A percentile compares a stretch with the other conserved stretches of the same genome.
These are phyloP conservation scores for Sepioteuthis lessoniana DNA, from an alignment of 2,888 invertebrate species.

Conservation along the genomic window DNA sequence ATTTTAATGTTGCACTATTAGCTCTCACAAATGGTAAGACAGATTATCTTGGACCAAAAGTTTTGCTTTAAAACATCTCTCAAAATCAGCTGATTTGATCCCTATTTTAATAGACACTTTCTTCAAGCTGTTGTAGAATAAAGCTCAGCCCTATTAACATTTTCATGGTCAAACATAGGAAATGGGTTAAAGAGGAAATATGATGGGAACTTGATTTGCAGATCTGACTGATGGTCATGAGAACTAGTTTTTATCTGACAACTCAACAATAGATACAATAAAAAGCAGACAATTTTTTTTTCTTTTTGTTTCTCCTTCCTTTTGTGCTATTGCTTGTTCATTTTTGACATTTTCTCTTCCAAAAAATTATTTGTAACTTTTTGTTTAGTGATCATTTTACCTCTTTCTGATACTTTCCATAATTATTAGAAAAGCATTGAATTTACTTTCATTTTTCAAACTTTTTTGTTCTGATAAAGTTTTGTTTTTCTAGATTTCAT, in stretches of 20 bases:
- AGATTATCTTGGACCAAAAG: not conserved
- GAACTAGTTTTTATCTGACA: slow-evolving; percentile 15
- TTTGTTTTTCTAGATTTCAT: too few species aligned
- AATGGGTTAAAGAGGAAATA: slow-evolving; percentile 13
- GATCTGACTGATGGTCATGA: not conserved
- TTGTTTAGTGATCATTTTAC: too few species aligned
- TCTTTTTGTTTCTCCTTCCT: not conserved
- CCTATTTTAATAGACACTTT: not conserved
- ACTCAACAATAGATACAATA: too few species aligned
- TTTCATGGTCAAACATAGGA: not conserved
- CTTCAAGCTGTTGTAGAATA: not conserved
- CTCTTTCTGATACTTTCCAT: too few species aligned
- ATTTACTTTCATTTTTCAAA: too few species aligned
- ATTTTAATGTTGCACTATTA: too few species aligned
- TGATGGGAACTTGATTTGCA: not conserved
- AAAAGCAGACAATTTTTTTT: not conserved
- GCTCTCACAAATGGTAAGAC: too few species aligned
- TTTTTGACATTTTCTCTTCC: not conserved
- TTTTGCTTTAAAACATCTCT: not conserved
- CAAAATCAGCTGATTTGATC: not conserved
- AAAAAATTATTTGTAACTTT: too few species aligned
- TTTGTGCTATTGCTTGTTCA: not conserved
- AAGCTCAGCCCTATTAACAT: not conserved
- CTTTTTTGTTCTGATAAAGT: too few species aligned
- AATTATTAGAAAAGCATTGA: too few species aligned